Conservation (phyloP, 2,797 vertebrate species). For the Picus viridis region DNA sequence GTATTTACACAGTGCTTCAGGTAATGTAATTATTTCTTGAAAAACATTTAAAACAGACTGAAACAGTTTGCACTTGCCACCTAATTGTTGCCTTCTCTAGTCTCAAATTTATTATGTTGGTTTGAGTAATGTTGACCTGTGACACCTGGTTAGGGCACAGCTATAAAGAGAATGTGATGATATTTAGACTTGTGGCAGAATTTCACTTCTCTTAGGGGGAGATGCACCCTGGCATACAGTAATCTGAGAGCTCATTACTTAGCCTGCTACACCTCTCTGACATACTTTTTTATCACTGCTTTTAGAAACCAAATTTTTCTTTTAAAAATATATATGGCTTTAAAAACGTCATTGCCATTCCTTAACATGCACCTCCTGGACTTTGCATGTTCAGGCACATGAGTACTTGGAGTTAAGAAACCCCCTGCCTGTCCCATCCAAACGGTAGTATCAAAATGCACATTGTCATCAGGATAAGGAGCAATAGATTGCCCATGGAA, state of each 20-base stretch:
- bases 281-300: neutral
- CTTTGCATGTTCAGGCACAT: neutral
- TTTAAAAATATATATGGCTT: neutral
- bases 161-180: neutral
- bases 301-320: neutral
- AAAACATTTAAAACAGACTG: neutral
- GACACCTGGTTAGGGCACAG: neutral
- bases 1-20: neutral
- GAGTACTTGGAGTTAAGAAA: neutral
- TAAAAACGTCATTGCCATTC: neutral
- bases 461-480: neutral
- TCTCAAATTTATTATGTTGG: neutral
- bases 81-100: neutral
- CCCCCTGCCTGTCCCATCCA: neutral
- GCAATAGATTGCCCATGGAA: neutral
- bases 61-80: neutral
- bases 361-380: neutral
- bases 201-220: neutral
- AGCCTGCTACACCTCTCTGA: neutral
- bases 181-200: neutral
- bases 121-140: neutral
- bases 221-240: neutral
- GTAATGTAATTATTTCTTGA: neutral
- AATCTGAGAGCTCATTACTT: neutral
- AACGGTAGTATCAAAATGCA: neutral